Base-by-base conservation (phyloP, 2,797 vertebrate genomes). In the Pitangus sulphuratus region DNA sequence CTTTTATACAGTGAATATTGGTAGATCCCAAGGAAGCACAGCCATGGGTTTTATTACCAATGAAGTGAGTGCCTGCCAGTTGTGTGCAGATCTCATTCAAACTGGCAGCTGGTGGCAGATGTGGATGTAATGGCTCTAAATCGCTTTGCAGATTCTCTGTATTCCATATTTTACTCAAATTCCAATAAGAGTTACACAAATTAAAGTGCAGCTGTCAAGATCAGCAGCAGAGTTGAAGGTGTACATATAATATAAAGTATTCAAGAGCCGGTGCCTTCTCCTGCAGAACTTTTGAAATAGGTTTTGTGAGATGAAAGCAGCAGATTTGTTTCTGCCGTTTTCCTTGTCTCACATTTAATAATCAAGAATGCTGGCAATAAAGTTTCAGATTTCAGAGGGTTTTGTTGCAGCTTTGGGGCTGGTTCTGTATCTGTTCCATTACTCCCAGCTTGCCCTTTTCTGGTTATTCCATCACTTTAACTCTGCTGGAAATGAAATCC, bases 151-250 rank as follows among this genome's bases (percentile, higher is more conserved):
- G 72, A 96, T 91, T 94, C 74, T 60, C 72, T 57, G 60, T 33
- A 20, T 83, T 91, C 88, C 69, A 44, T 95, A 91, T 90, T 96
- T 93, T 96, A 76, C 89, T 94, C 90, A 95, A 85, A 54, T 91
- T 87, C 64, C 87, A 91, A 9, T 92, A 87, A 95, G 90, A 97
- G 93, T 93, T 79, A 42, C 87, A 93, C 87, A 93, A 65, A 97
- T 94, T 75, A 31, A 92, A 96, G 94, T 90, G 53, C 82, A 92
- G 53, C 93, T 97, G 97, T 96, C 97, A 96, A 96, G 76, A 95
- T 95, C 88, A 93, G 94, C 95, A 58, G 91, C 86, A 87, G 96
- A 95, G 93, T 95, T 96, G 95, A 87, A 82, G 79, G 86, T 50
- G 11, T 58, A 92, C 1, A 9, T 80, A 45, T 48, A 87, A 95